Evolutionary conservation across 2,113 vertebrate species (phyloP).

Genomic region (Benitochromis conjunctus): DNA sequence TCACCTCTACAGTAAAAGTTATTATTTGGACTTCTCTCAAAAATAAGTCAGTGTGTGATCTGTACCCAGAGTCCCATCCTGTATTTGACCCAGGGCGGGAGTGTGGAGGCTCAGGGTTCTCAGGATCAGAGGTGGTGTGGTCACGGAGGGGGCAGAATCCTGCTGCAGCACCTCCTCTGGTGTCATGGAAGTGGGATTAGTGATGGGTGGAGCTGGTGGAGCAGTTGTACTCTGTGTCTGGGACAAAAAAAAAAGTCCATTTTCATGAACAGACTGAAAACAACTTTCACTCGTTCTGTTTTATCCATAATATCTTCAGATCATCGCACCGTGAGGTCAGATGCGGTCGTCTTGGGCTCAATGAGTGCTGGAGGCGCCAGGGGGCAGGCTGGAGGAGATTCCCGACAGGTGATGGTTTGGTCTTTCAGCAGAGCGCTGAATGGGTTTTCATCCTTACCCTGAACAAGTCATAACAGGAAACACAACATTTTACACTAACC

Average conservation of each 20-base stretch:
- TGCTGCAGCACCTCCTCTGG: not conserved
- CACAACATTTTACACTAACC: not conserved
- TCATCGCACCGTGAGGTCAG: constrained; percentile 8
- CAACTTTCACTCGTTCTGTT: not conserved
- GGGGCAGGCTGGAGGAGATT: not conserved
- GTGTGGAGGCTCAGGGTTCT: constrained; percentile 7
- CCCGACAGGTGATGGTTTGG: not conserved
- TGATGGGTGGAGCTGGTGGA: not conserved
- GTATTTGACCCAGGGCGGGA: not conserved
- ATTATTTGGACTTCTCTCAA: not conserved
- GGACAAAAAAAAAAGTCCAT: not conserved
- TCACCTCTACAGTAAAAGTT: not conserved
- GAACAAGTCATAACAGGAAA: not conserved
- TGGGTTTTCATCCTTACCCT: not conserved
- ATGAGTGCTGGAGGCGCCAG: not conserved
- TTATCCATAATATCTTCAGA: not conserved
- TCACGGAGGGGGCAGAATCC: not conserved
- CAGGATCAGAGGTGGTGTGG: not conserved
- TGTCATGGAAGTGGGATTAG: not conserved
- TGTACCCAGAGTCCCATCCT: not conserved
- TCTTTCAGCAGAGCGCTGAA: not conserved
- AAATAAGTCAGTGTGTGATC: not conserved
- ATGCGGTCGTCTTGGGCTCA: not conserved
- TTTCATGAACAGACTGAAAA: not conserved
- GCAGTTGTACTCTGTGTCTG: not conserved